phyloP scores from a whole-genome alignment of 2,113 vertebrate genomes.

The Ptychochromis oligacanthus region DNA sequence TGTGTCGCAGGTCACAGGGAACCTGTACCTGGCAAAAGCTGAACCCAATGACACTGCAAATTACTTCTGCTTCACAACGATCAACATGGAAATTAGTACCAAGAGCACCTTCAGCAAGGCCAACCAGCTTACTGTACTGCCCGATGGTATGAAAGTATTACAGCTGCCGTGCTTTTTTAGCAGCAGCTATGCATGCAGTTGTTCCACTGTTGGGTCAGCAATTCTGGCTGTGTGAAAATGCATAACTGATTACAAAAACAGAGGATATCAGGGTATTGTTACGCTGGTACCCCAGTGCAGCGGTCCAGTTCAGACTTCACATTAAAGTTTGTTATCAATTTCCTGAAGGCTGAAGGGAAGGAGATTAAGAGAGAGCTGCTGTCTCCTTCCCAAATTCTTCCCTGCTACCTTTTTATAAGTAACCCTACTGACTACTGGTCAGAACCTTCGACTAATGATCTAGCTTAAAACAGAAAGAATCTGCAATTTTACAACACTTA shows the following conservation, averaged over 20 bases:
- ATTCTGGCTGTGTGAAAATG: neutral
- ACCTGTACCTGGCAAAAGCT: constrained; percentile 92
- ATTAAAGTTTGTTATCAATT: neutral
- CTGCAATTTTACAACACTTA: neutral
- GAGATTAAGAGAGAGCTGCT: neutral
- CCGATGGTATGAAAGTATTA: constrained; percentile 81
- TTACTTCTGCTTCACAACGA: constrained; percentile 95
- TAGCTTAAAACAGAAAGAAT: neutral
- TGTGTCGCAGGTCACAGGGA: constrained; percentile 93
- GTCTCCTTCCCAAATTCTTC: neutral
- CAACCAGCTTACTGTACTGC: constrained; percentile 85
- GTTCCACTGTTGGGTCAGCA: fast-evolving
- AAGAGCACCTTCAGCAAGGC: constrained; percentile 97
- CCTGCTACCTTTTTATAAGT: neutral
- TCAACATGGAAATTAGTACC: constrained; percentile 92
- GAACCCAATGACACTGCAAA: constrained; percentile 88
- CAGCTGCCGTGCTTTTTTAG: neutral
- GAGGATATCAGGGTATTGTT: neutral
- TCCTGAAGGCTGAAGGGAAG: neutral
- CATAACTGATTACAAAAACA: neutral
- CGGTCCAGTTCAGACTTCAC: neutral
- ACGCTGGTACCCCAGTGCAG: neutral
- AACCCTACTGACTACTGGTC: neutral
- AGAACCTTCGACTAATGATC: neutral
- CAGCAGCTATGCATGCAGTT: neutral